phyloP scores from a whole-genome alignment of 2,888 invertebrate species.

The Mycalesis mineus region DNA sequence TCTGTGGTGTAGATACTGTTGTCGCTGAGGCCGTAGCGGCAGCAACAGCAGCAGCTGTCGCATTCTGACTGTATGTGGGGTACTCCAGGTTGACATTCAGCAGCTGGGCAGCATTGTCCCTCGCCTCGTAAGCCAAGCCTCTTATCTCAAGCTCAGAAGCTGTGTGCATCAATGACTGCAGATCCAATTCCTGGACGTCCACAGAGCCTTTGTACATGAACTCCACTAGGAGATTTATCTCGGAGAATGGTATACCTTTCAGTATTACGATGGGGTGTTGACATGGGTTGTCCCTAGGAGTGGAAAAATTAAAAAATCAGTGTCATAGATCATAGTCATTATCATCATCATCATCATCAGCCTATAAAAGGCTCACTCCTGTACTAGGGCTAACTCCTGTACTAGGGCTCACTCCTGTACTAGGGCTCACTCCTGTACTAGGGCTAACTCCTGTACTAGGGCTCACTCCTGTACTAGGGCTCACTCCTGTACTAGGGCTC shows the following conservation, averaged over 20 bases:
- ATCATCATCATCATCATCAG: no score
- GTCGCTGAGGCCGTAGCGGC: constrained; percentile 32
- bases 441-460: no score
- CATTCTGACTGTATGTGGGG: constrained; percentile 59
- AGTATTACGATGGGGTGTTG: constrained; percentile 85
- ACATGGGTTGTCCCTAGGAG: constrained; percentile 79
- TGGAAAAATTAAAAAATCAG: neutral
- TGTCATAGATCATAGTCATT: neutral
- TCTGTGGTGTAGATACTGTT: constrained; percentile 39
- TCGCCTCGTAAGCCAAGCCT: constrained; percentile 80
- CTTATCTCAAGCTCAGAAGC: constrained; percentile 83
- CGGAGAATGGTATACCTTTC: constrained; percentile 81
- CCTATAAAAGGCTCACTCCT: no score
- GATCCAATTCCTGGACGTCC: constrained; percentile 80
- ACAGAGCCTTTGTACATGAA: constrained; percentile 85
- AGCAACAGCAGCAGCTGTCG: constrained; percentile 35
- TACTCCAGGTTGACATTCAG: constrained; percentile 75
- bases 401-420: no score
- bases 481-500: no score
- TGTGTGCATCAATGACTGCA: constrained; percentile 81
- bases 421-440: no score
- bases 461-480: no score
- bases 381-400: no score
- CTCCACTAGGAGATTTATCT: constrained; percentile 82
- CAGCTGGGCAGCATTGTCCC: constrained; percentile 76